Base-by-base conservation (phyloP, 1,140 invertebrate genomes). In the Tetramorium simillimum region DNA sequence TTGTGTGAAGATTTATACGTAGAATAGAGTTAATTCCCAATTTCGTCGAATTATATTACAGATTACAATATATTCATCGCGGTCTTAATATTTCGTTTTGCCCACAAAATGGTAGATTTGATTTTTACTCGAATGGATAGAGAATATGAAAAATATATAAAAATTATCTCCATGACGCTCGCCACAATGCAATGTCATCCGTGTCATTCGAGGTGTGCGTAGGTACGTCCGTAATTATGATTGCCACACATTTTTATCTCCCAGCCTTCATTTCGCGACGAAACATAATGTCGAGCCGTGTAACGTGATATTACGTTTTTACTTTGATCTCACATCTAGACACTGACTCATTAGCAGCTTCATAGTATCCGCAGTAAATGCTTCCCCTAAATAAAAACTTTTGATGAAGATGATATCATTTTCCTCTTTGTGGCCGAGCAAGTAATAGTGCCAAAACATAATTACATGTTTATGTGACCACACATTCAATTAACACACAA, bases 61-160 rank as follows among this genome's bases (percentile, higher is more conserved):
- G 51, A 75, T 60, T 75, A 67, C 14, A 14, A 18, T 72, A 46
- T 4, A 46, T 4, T 43, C 24, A 40, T 60, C 18, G 37, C 3
- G 3, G 0, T 49, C 28, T 21, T 16, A 16, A 73, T 73, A 49
- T 75, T 49, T 84, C 14, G 49, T 51, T 60, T 5, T 49, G 7
- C 12, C 1, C 12, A 24, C 49, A n/a, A 53, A n/a, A 53, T 53
- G 49, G 75, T 62, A 73, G 12, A 40, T 62, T 33, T 84, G 56
- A 88, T 89, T 89, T 89, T 88, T 86, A 33, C 21, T 77, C 49
- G 24, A 10, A 56, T 81, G 16, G 4, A 5, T 1, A 5, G 21
- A 24, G 33, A 56, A 56, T 53, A 40, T 43, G 5, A 81, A 72
- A 51, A 37, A 37, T 53, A 49, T 24, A 80, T 80, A 69, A 69